Conservation (phyloP, 2,888 invertebrate species). For the Eupithecia subfuscata region DNA sequence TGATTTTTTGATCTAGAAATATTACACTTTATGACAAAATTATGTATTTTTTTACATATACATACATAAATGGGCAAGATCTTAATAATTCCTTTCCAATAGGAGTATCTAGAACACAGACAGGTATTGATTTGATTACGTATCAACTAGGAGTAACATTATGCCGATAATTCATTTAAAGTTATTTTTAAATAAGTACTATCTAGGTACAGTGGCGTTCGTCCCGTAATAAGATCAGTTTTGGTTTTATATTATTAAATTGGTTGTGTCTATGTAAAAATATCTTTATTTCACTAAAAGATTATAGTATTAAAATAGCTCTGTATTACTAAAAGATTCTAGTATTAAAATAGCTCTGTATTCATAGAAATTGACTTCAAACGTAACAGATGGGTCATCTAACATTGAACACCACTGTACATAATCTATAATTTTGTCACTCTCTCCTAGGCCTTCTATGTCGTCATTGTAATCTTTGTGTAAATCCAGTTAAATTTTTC, state of each 20-base stretch:
- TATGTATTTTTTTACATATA: background rate
- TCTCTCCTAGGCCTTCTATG: background rate
- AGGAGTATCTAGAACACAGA: background rate
- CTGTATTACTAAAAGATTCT: too few relatives aligned
- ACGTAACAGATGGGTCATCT: too few relatives aligned
- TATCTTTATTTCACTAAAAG: too few relatives aligned
- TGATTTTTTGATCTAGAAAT: background rate
- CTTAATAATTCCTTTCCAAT: background rate
- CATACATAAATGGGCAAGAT: background rate
- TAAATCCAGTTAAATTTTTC: background rate
- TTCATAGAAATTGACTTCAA: too few relatives aligned
- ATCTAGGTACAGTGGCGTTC: background rate
- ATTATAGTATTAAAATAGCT: too few relatives aligned
- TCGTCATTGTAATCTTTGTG: background rate
- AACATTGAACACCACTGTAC: background rate
- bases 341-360: too few relatives aligned
- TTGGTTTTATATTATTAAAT: too few relatives aligned
- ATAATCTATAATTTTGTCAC: background rate
- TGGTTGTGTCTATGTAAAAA: too few relatives aligned
- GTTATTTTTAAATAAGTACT: background rate
- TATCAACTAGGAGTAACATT: background rate
- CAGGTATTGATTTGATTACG: background rate
- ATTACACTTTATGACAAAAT: background rate
- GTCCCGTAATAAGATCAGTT: too few relatives aligned
- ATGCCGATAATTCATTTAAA: background rate